These are phyloP conservation scores for Ormyrus rosae DNA, from an alignment of 2,888 invertebrate species.

Conservation along the genomic window DNA sequence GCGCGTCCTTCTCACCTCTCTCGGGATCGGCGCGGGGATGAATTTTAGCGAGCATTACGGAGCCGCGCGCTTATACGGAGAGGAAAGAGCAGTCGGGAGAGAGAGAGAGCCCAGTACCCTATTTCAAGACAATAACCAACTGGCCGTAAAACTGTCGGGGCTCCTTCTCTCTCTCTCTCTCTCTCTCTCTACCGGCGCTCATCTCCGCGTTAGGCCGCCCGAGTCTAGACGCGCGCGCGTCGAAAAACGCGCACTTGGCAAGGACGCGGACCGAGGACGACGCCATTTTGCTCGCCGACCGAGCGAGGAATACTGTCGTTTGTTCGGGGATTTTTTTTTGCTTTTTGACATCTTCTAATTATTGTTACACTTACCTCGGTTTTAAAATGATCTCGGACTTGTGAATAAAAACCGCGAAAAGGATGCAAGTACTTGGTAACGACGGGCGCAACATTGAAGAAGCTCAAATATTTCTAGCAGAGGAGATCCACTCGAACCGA, in stretches of 20 bases:
- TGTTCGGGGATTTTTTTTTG: too few relatives aligned
- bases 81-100: background rate
- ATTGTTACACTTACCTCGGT: too few relatives aligned
- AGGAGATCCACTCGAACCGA: background rate
- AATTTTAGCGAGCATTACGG: background rate
- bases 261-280: conserved; percentile 8
- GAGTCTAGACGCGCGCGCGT: conserved; percentile 46
- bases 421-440: too few relatives aligned
- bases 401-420: background rate
- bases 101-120: conserved; percentile 34
- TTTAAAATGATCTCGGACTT: too few relatives aligned
- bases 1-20: background rate
- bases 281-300: conserved; percentile 31
- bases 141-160: conserved; percentile 66
- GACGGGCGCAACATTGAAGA: background rate
- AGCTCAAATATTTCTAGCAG: conserved; percentile 14
- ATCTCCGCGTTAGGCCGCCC: conserved; percentile 50
- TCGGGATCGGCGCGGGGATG: background rate
- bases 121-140: conserved; percentile 66
- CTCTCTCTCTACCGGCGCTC: conserved; percentile 38
- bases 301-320: background rate
- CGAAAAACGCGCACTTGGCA: conserved; percentile 23
- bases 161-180: too few relatives aligned
- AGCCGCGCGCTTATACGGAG: background rate
- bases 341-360: too few relatives aligned